Evolutionary conservation across 1,140 invertebrate species (phyloP).

Genomic region (Chelonus insularis): DNA sequence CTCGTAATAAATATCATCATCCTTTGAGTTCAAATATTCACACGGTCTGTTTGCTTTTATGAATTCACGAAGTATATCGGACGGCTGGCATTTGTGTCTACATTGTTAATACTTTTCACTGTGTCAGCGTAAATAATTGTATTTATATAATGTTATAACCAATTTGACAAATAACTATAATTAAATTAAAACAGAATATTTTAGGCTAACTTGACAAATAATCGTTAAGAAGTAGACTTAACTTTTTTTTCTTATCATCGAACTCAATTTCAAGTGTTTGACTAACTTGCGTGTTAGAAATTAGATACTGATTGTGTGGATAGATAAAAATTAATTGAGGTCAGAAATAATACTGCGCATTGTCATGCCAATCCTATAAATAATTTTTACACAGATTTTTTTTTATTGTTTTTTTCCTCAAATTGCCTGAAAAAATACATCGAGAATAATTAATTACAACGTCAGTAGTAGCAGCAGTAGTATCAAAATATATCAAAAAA

Average conservation of each 20-base stretch:
- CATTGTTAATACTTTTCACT: slow-evolving; percentile 4
- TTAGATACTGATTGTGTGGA: slow-evolving; percentile 7
- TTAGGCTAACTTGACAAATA: no score
- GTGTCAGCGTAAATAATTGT: neutral
- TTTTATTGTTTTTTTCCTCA: slow-evolving; percentile 2
- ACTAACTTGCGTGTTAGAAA: slow-evolving; percentile 4
- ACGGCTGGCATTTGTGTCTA: neutral
- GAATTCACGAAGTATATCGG: neutral
- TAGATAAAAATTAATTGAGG: slow-evolving; percentile 12
- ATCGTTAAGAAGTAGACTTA: no score
- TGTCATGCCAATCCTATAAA: neutral
- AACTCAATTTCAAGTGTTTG: neutral
- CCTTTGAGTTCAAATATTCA: slow-evolving; percentile 1
- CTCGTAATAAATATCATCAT: neutral
- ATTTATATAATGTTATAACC: no score
- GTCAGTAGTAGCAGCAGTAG: no score
- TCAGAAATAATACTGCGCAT: slow-evolving; percentile 4
- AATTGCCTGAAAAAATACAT: no score
- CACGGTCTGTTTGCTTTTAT: neutral
- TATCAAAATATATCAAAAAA: no score
- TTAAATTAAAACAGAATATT: no score
- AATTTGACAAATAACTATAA: no score
- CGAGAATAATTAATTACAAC: no score
- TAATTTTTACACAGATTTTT: slow-evolving; percentile 10
- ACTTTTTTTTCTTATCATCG: neutral